These are phyloP conservation scores for Anas platyrhynchos DNA, from an alignment of 2,113 vertebrate species.

Conservation along the genomic window DNA sequence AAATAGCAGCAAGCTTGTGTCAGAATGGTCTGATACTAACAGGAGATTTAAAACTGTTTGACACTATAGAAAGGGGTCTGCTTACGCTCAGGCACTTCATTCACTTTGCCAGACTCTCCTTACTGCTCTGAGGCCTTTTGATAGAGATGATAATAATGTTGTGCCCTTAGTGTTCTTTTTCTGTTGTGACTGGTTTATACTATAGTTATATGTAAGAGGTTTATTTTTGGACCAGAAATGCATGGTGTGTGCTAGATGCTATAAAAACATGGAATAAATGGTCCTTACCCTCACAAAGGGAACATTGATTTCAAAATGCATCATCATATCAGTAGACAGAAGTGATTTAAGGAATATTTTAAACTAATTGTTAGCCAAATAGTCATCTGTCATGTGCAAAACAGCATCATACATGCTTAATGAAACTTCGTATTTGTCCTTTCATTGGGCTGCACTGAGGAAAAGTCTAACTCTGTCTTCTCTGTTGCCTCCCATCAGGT, in stretches of 20 bases:
- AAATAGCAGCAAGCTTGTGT: neutral
- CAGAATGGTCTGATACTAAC: neutral
- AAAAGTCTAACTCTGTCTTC: neutral
- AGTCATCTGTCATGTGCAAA: neutral
- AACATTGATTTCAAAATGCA: neutral
- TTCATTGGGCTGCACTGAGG: neutral
- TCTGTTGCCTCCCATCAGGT: neutral
- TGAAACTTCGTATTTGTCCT: neutral
- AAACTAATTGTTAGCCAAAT: neutral
- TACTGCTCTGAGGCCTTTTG: neutral
- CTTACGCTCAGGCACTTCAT: neutral
- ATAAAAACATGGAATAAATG: neutral
- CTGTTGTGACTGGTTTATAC: neutral
- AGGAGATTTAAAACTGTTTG: neutral
- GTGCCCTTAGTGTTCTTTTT: neutral
- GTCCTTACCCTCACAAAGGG: neutral
- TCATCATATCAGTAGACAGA: accelerated
- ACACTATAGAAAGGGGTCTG: neutral
- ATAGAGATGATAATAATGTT: accelerated
- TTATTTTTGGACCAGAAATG: neutral
- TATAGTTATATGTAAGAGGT: neutral
- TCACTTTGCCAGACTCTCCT: neutral
- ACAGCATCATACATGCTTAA: neutral
- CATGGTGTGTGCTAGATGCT: neutral
- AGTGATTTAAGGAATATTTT: neutral